phyloP scores from a whole-genome alignment of 2,888 invertebrate genomes.

The Drosophila kanekoi region DNA sequence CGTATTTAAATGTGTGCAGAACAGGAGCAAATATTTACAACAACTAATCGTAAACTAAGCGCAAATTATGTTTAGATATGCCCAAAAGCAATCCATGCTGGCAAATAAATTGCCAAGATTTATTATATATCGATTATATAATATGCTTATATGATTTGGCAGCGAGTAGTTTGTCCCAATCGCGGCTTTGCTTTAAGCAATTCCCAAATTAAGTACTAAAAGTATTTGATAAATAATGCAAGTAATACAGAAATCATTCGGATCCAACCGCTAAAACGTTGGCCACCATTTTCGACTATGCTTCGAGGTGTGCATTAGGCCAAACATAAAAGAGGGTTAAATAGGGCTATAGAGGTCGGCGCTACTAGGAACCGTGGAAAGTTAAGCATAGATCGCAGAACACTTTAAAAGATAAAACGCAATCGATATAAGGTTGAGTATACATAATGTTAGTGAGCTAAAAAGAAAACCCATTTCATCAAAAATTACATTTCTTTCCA shows the following conservation, averaged over 20 bases:
- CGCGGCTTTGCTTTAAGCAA: constrained; percentile 69
- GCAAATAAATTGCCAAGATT: constrained; percentile 21
- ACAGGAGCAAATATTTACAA: constrained; percentile 38
- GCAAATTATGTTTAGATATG: constrained; percentile 53
- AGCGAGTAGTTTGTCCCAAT: constrained; percentile 14
- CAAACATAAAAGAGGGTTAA: background rate
- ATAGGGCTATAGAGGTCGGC: background rate
- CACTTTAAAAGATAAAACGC: background rate
- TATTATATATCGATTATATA: constrained; percentile 4
- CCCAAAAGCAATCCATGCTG: constrained; percentile 22
- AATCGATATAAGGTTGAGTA: constrained; percentile 28
- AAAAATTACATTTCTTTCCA: constrained; percentile 5
- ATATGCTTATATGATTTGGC: constrained; percentile 16
- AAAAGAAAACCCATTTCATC: constrained; percentile 4
- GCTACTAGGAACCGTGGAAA: constrained; percentile 32
- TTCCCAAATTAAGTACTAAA: constrained; percentile 25
- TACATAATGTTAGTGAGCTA: constrained; percentile 21
- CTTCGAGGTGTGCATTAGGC: constrained; percentile 20
- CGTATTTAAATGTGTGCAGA: constrained; percentile 15
- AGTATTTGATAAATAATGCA: constrained; percentile 30
- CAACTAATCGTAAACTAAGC: constrained; percentile 49
- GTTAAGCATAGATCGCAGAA: constrained; percentile 16
- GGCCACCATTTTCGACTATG: constrained; percentile 13
- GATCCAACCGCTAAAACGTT: background rate
- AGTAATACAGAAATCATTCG: constrained; percentile 11